Evolutionary conservation across 2,888 invertebrate species (phyloP).

Genomic region (Cepaea hortensis): DNA sequence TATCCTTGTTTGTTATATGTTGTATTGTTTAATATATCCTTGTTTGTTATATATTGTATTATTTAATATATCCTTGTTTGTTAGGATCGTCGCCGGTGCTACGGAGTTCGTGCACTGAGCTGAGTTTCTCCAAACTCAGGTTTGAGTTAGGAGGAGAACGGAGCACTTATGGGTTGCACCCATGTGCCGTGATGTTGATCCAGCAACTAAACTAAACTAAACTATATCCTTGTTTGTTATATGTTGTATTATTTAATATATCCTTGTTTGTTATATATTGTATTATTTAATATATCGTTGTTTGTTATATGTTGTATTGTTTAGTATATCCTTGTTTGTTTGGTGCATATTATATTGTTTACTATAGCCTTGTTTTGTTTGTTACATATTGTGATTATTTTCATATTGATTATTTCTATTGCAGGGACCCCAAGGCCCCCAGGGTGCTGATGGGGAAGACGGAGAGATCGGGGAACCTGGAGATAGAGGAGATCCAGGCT

Average conservation of each 20-base stretch:
- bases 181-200: too few relatives aligned
- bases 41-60: not conserved
- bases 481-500: slow-evolving; percentile 67
- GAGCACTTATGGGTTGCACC: too few relatives aligned
- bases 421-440: slow-evolving; percentile 58
- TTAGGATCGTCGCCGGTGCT: too few relatives aligned
- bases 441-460: slow-evolving; percentile 52
- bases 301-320: not conserved
- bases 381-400: not conserved
- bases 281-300: not conserved
- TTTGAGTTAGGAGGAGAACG: too few relatives aligned
- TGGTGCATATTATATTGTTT: not conserved
- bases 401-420: too few relatives aligned
- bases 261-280: not conserved
- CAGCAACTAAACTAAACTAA: too few relatives aligned
- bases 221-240: too few relatives aligned
- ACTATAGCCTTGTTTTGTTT: not conserved
- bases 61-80: not conserved
- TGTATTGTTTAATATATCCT: not conserved
- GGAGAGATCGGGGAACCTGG: slow-evolving; percentile 65
- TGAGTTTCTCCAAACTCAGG: too few relatives aligned
- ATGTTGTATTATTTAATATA: not conserved
- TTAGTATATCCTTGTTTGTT: not conserved
- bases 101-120: too few relatives aligned
- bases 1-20: not conserved